Evolutionary conservation across 2,113 vertebrate species (phyloP), one percentile per base, ranked within the genome.

Genomic region (Tragelaphus scriptus): DNA sequence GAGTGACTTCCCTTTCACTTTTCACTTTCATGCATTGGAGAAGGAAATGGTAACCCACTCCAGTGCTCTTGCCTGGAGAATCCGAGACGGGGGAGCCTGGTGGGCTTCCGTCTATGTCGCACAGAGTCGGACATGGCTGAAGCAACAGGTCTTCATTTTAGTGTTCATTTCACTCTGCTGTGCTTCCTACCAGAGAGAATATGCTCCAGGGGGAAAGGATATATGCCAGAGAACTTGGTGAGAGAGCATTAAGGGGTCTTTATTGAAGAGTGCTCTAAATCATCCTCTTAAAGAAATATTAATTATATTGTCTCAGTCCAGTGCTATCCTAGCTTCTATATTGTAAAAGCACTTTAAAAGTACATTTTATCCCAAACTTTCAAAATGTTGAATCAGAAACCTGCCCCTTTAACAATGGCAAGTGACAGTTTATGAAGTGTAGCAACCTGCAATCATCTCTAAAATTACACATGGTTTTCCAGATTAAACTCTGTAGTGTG

Each of bases 341-440:
- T 55, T 94, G 95, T 90, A 97, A 95, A 95, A 91, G 85, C 58
- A 91, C 56, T 82, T 71, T 58, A 86, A 98, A 97, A 97, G 51
- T 65, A 90, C 63, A 79, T 92, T 96, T 97, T 92, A 95, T 59
- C 71, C 68, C 79, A 95, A 81, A 96, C 63, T 88, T 88, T 96
- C 97, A 97, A 95, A 98, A 97, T 97, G 96, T 97, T 97, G 90
- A 98, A 92, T 95, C 86, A 96, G 68, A 97, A 97, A 87, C 56
- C 93, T 96, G 86, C 47, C 36, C 26, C 47, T 96, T 92, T 90
- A 93, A 97, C 88, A 97, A 97, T 87, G 88, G 88, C 95, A 98
- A 95, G 59, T 95, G 98, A 97, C 96, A 97, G 93, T 93, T 98
- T 96, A 49, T 92, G 44, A 93, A 47, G 79, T 82, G 53, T 63